Base-by-base conservation (phyloP, 2,888 invertebrate species). In the Drosophila sordidula region DNA sequence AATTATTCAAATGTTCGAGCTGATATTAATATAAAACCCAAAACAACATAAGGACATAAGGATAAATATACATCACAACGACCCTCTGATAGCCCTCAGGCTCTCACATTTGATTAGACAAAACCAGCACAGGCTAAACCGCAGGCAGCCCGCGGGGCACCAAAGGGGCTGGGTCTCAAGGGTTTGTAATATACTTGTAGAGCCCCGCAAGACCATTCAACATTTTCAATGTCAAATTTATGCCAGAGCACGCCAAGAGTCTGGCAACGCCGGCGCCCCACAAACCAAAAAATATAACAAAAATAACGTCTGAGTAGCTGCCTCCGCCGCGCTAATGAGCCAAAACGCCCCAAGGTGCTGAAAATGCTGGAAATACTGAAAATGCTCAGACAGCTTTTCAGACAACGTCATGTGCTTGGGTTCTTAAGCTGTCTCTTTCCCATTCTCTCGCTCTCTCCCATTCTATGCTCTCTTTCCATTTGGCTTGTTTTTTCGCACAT, bases 221-320 rank as follows among this genome's bases (percentile, higher is more conserved):
- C 77, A 78, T 87, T 83, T 81, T 87, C 90, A 89, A 90, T 89
- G 88, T 89, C 89, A 81, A 77, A 89, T 89, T 89, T 89, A 89
- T 90, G 88, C 90, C 86, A 82, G 70, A 59, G 82, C 89, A 89
- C 84, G 89, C 79, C 41, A 16, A 36, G n/a, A 50, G 78, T 80
- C 85, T 87, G 87, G 75, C 75, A 75, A 80, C 78, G 59, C 72
- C 47, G 58, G 47, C 45, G 49, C 64, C 59, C 18, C 34, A 11
- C 14, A 34, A 38, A 34, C 34, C 11, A 34, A 11, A 11, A 34
- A 14, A 6, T 16, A 39, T 9, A 9, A 39, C 8, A 36, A 41
- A 34, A 16, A 38, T 5, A 36, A 39, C 16, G 56, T 52, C 50
- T 51, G 62, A 59, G 64, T 56, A 36, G 64, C 64, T 58, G 51